Percentiles rank a stretch among this genome's conserved stretches.
These are phyloP conservation scores for Apoda limacodes DNA, from an alignment of 2,888 invertebrate genomes.

Conservation along the genomic window DNA sequence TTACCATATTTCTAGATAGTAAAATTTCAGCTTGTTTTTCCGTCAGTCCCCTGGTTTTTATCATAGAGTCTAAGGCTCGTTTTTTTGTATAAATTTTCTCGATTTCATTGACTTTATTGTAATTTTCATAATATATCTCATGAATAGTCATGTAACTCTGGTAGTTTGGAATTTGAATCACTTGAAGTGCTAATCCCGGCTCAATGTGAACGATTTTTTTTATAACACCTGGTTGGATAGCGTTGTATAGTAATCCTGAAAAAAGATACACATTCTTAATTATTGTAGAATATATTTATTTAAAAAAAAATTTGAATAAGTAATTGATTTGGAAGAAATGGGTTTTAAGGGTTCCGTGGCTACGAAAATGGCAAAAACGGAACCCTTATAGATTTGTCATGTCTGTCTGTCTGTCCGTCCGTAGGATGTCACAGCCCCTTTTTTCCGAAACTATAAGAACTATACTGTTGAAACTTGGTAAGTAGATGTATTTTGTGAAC, in stretches of 20 bases:
- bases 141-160: slow-evolving; percentile 38
- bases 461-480: no score
- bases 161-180: slow-evolving; percentile 27
- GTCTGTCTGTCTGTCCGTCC: no score
- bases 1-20: slow-evolving; percentile 50
- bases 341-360: no score
- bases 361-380: no score
- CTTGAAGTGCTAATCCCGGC: slow-evolving; percentile 28
- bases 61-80: slow-evolving; percentile 49
- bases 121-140: slow-evolving; percentile 36
- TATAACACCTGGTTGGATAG: slow-evolving; percentile 55
- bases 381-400: no score
- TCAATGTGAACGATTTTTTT: slow-evolving; percentile 50
- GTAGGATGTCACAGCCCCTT: no score
- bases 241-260: slow-evolving; percentile 50
- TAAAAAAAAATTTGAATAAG: no score
- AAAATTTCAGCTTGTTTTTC: slow-evolving; percentile 55
- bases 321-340: no score
- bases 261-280: no score
- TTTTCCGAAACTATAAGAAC: no score
- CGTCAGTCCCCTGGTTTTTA: slow-evolving; percentile 45
- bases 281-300: no score
- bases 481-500: no score
- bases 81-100: slow-evolving; percentile 25
- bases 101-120: slow-evolving; percentile 27